phyloP scores from a whole-genome alignment of 2,888 invertebrate species.

The Tetranychus truncatus region DNA sequence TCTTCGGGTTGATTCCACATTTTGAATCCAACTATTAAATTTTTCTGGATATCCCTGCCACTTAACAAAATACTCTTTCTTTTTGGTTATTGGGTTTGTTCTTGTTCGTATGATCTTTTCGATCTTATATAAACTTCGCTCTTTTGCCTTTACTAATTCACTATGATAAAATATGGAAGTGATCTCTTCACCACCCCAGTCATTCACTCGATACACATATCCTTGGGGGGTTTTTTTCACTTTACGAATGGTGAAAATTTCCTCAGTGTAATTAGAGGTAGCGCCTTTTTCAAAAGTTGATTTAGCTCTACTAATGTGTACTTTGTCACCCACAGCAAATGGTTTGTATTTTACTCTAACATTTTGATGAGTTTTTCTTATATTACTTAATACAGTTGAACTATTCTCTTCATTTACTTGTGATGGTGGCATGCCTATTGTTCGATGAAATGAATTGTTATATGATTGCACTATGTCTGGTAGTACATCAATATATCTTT shows the following conservation, averaged over 20 bases:
- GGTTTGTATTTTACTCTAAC: no score
- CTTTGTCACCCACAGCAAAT: no score
- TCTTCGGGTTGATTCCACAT: neutral
- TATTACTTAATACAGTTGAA: no score
- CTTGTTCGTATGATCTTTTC: neutral
- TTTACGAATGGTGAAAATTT: neutral
- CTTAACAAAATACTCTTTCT: neutral
- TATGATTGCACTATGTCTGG: conserved; percentile 8
- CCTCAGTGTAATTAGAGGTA: neutral
- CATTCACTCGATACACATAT: neutral
- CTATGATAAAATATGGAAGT: neutral
- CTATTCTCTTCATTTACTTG: no score
- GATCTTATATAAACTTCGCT: neutral
- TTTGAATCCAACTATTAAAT: neutral
- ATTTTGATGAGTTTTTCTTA: no score
- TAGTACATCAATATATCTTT: conserved; percentile 23
- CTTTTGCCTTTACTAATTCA: neutral
- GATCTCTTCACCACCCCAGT: neutral
- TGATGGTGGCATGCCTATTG: conserved; percentile 10
- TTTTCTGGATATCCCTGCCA: neutral
- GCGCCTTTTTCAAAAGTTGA: conserved; percentile 2
- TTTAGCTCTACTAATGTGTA: no score
- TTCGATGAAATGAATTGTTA: conserved; percentile 11
- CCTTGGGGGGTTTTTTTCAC: neutral
- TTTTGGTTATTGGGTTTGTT: neutral